A percentile compares a stretch with the other conserved stretches of the same genome.
Conservation (phyloP, 2,113 vertebrate species). For the Daboia siamensis region DNA sequence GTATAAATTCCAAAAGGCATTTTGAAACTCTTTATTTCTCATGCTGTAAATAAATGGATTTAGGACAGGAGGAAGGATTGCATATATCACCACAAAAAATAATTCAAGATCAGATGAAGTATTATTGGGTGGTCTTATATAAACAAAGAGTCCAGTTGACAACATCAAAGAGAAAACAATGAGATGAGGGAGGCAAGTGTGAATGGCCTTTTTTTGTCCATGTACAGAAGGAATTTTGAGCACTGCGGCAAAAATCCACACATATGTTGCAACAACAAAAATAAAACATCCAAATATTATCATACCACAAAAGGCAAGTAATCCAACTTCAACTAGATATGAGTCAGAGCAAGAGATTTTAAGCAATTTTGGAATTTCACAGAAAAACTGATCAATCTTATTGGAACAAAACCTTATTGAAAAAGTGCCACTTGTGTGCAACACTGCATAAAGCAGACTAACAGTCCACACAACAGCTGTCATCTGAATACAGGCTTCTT, state of each 20-base stretch:
- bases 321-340: background rate
- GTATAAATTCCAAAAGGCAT: background rate
- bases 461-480: background rate
- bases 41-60: conserved; percentile 9
- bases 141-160: background rate
- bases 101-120: background rate
- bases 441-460: background rate
- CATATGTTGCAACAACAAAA: background rate
- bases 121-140: background rate
- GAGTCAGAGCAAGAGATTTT: background rate
- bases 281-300: background rate
- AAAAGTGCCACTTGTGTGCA: background rate
- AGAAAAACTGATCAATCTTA: background rate
- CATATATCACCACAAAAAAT: background rate
- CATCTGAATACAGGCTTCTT: background rate
- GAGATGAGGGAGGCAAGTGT: conserved; percentile 2
- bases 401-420: background rate
- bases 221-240: conserved; percentile 1
- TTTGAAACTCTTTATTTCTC: conserved; percentile 3
- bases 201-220: background rate
- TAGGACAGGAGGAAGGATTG: background rate
- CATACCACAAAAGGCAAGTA: background rate
- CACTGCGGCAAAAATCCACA: background rate
- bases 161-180: background rate
- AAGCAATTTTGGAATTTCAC: background rate